Conservation (phyloP, 2,113 vertebrate species). For the Oryzias curvinotus region DNA sequence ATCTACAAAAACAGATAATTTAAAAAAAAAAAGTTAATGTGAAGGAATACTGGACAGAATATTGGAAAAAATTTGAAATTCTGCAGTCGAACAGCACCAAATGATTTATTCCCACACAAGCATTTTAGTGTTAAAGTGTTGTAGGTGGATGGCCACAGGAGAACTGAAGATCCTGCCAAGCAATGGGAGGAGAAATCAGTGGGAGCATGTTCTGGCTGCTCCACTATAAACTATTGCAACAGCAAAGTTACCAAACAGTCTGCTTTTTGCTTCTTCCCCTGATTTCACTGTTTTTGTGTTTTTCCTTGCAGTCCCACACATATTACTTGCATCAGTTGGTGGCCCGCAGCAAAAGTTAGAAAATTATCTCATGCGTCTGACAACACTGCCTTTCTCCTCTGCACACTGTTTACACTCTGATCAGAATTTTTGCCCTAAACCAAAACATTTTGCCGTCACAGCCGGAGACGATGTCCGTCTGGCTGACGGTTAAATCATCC, state of each 20-base stretch:
- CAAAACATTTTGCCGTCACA: constrained; percentile 31
- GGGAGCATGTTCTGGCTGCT: constrained; percentile 15
- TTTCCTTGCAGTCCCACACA: constrained; percentile 13
- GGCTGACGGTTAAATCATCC: constrained; percentile 23
- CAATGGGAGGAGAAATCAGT: constrained; percentile 20
- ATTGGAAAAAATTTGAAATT: no score
- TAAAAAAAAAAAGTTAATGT: no score
- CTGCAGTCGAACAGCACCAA: no score
- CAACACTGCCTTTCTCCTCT: constrained; percentile 27
- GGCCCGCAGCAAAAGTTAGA: neutral
- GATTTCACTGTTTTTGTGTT: constrained; percentile 1
- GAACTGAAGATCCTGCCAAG: constrained; percentile 3
- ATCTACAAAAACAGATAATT: no score
- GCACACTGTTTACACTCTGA: constrained; percentile 36
- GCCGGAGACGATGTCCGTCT: constrained; percentile 10
- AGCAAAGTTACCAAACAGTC: constrained; percentile 11
- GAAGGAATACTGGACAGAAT: no score
- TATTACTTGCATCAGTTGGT: constrained; percentile 19
- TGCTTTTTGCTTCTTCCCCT: constrained; percentile 13
- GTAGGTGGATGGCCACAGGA: constrained; percentile 26
- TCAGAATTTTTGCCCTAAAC: constrained; percentile 33
- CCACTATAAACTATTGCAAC: constrained; percentile 15
- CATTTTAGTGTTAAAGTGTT: neutral
- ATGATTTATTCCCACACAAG: no score
- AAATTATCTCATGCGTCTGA: constrained; percentile 27